Base-by-base conservation (phyloP, 2,888 invertebrate genomes). In the Yponomeuta plumbellus region DNA sequence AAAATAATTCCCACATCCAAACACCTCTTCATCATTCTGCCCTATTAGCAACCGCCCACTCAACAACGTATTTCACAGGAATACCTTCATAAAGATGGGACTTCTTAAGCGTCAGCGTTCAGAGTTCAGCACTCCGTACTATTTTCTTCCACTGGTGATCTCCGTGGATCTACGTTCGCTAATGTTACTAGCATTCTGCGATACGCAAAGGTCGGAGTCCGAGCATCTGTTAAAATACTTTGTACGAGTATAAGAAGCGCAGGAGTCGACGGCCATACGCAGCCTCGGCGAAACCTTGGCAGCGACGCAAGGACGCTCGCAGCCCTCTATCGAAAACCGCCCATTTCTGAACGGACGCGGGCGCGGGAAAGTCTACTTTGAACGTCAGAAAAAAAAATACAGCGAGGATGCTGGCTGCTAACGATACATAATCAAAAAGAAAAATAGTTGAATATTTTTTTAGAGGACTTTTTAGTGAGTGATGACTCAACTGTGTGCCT, bases 291-390 rank as follows among this genome's bases (percentile, higher is more conserved):
- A 89, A 86, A 86, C 89, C 90, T 90, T 90, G 89, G 80, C 76
- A 80, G 77, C 85, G 74, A 77, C 85, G 84, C 90, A 90, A 91
- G 90, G 90, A 90, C 89, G 80, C 76, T 74, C 74, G 71, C 85
- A 84, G 86, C 88, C 86, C 86, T 85, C 81, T 78, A 67, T 68
- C 78, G 79, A 80, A 82, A 84, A 80, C 77, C 73, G 72, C 83
- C 84, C 89, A 90, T 88, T 87, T 84, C 80, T 79, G 72, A 82
- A 80, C 81, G 78, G 80, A 81, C 84, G 76, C 80, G 78, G 73
- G 74, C 79, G 81, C 84, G 81, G 81, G 80, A 81, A 83, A 81
- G 84, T 83, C 80, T 80, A 75, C 79, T 80, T 72, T 74, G 69
- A 70, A 68, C 34, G 11, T 17, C 40, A 40, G 44, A 52, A 52